phyloP scores from a whole-genome alignment of 2,888 invertebrate genomes.

The Noctua fimbriata region DNA sequence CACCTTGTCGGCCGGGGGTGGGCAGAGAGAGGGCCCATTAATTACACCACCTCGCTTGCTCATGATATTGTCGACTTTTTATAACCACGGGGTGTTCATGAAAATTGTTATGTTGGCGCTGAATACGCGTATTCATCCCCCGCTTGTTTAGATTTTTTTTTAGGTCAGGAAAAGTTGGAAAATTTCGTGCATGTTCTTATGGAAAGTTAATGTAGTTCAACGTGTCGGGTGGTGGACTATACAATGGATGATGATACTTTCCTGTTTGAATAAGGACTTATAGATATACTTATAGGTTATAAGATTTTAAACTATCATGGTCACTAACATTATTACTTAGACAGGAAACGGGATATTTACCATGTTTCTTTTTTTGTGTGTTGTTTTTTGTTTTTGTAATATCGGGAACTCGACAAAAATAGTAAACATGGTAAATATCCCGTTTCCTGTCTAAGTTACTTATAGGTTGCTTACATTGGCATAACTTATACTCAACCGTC shows the following conservation, averaged over 20 bases:
- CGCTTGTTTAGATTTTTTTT: slow-evolving; percentile 54
- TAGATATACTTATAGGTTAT: no score
- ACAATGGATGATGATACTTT: neutral
- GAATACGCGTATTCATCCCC: slow-evolving; percentile 51
- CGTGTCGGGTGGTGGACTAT: neutral
- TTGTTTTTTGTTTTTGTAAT: no score
- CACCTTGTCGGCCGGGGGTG: slow-evolving; percentile 72
- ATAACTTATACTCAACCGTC: neutral
- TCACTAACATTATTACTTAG: no score
- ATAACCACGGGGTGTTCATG: slow-evolving; percentile 70
- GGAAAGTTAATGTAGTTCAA: neutral
- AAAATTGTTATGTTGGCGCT: slow-evolving; percentile 68
- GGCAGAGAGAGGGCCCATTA: slow-evolving; percentile 73
- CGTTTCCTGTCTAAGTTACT: no score
- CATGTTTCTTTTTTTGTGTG: no score
- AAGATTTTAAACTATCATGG: neutral
- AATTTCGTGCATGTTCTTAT: slow-evolving; percentile 1
- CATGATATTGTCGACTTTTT: slow-evolving; percentile 86
- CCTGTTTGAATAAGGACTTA: neutral
- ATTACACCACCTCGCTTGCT: slow-evolving; percentile 82
- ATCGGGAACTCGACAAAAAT: no score
- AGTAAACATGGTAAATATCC: no score
- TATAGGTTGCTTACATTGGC: no score
- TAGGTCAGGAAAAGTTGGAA: slow-evolving; percentile 24
- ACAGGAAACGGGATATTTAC: no score